Evolutionary conservation across 2,888 invertebrate genomes (phyloP), one percentile per base, ranked within the genome.

Genomic region (Drosophila pseudotalamancana): DNA sequence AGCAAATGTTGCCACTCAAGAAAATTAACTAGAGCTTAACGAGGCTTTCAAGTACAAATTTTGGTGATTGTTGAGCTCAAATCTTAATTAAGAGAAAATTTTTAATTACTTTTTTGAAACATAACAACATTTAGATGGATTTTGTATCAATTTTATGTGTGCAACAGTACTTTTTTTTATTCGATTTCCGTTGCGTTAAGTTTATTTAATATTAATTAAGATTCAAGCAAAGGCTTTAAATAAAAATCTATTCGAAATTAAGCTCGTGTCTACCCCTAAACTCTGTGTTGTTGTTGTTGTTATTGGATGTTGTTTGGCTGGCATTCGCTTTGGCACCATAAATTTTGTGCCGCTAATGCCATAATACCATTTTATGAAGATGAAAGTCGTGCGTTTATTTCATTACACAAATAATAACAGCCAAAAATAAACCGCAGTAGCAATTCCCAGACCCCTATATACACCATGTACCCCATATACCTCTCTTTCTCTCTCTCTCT

Each of bases 381-480:
- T 84, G 83, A 84, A 88, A 84, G 83, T 88, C 88, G 87, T 80
- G 88, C 87, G 88, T 84, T 84, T 84, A 83, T 88, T 88, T 84
- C 87, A 88, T 88, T 84, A 84, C 79, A 86, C 87, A 88, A 83
- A 83, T 86, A 83, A 88, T 83, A 88, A 83, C 71, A 73, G 67
- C 62, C 84, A 65, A 85, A 83, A 76, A 86, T 76, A 83, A 83
- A 73, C 88, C 88, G 71, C 83, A 78, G 63, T 68, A 53, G 63
- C 80, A 49, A 72, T 75, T 23, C 51, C 40, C 25, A 34, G 32
- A 19, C 18, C 46, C 35, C 9, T 12, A 12, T 8, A 34, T 12
- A 18, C 25, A 6, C 6, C 27, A 9, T 12, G 6, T 9, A 1
- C 25, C 16, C n/a, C 19, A 9, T n/a, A n/a, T n/a, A n/a, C 43